Evolutionary conservation across 1,140 invertebrate genomes (phyloP).

Genomic region (Drosophila rhopaloa): DNA sequence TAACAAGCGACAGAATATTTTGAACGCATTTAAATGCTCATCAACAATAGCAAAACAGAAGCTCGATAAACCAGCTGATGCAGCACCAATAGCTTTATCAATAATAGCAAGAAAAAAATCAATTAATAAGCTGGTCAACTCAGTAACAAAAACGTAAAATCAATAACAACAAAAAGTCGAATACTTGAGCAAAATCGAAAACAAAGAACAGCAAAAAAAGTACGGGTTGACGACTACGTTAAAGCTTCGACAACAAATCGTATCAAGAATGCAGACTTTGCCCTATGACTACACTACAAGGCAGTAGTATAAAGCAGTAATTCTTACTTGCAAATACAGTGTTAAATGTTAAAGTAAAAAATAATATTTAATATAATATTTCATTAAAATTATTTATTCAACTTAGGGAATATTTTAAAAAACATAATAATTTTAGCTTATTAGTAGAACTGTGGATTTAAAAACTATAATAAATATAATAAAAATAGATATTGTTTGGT

Average conservation of each 20-base stretch:
- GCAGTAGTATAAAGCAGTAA: conserved; percentile 12
- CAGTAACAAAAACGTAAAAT: conserved; percentile 33
- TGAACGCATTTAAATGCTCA: conserved; percentile 62
- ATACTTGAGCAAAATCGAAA: conserved; percentile 51
- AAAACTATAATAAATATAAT: too few relatives aligned
- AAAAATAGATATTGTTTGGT: too few relatives aligned
- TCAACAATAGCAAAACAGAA: conserved; percentile 59
- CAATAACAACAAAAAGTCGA: conserved; percentile 37
- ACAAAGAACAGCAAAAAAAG: conserved; percentile 27
- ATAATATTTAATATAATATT: not conserved
- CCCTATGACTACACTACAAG: conserved; percentile 73
- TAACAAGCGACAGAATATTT: conserved; percentile 39
- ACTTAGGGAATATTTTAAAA: too few relatives aligned
- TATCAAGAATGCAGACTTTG: conserved; percentile 73
- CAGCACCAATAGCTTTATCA: conserved; percentile 37
- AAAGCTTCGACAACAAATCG: conserved; percentile 62
- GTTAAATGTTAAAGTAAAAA: not conserved
- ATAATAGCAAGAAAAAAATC: conserved; percentile 34
- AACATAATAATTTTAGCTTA: too few relatives aligned
- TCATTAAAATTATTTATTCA: too few relatives aligned
- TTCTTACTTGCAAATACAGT: not conserved
- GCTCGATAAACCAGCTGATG: conserved; percentile 54
- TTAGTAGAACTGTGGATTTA: too few relatives aligned
- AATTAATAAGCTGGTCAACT: conserved; percentile 51
- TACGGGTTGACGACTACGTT: conserved; percentile 18